Evolutionary conservation across 2,797 vertebrate species (phyloP), one percentile per base, ranked within the genome.

Genomic region (Anguilla megastoma): DNA sequence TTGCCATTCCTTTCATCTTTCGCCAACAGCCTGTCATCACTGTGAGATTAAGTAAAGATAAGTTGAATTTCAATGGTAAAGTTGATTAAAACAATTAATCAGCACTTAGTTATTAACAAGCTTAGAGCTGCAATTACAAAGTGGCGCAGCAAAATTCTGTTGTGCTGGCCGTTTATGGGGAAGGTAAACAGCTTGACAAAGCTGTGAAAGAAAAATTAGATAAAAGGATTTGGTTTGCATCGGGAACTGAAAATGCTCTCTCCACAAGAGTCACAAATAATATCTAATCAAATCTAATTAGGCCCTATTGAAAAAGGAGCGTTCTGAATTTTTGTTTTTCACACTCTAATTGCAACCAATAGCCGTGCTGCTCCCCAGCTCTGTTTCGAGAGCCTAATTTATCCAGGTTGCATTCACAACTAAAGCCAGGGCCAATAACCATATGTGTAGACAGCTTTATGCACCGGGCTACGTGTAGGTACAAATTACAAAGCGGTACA

Each of bases 21-120:
- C 24, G 41, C 69, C 16, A 50, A 36, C 30, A 27, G 80, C 30
- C 76, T 41, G 30, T 52, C 45, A 41, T 36, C 63, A 36, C 60
- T 84, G n/a, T 0, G 52, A 71, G 85, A 86, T 88, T 58, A 86
- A 33, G 69, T 83, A 24, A 58, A 52, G 60, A 66, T 30, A 74
- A 54, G 16, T 66, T 66, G 66, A 12, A 56, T 83, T 89, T 33
- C n/a, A 30, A 56, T 84, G 63, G 36, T 48, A n/a, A 50, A 84
- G 85, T 30, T 54, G 86, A 84, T 84, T 48, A 83, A 66, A 86
- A 50, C 63, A 86, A 24, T 83, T 50, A 58, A 86, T 86, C 6
- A 54, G 14, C 54, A 69, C 1, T 54, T 69, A 86, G 12, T 30
- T 84, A 79, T 74, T 79, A 87, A 50, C 82, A 56, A 16, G 69